These are phyloP conservation scores for Staurois parvus DNA, from an alignment of 2,797 vertebrate genomes.

Conservation along the genomic window DNA sequence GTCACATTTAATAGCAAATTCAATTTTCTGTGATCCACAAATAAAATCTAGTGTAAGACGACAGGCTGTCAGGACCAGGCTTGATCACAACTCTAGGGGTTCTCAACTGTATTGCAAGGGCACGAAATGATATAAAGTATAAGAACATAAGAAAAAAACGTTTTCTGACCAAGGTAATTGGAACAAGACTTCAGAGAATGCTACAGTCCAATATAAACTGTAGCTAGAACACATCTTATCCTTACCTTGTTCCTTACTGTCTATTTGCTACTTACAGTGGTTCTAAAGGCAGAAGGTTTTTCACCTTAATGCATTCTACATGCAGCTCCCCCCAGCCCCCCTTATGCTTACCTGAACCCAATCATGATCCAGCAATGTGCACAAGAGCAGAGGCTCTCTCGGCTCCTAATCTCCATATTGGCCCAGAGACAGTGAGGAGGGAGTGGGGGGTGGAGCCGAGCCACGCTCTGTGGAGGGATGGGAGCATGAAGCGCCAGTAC, in stretches of 20 bases:
- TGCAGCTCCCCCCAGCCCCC: too few relatives aligned
- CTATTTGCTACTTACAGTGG: background rate
- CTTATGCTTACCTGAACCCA: too few relatives aligned
- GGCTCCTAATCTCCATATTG: too few relatives aligned
- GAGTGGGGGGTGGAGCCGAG: too few relatives aligned
- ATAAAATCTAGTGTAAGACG: slow-evolving; percentile 42
- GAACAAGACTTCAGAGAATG: slow-evolving; percentile 24
- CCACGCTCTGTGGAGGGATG: too few relatives aligned
- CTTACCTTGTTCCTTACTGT: background rate
- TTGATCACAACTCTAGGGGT: slow-evolving; percentile 50
- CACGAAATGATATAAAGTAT: slow-evolving; percentile 38
- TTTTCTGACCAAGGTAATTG: slow-evolving; percentile 21
- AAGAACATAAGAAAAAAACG: slow-evolving; percentile 20
- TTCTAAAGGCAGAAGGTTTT: too few relatives aligned
- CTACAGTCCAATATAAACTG: slow-evolving; percentile 30
- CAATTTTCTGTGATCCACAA: slow-evolving; percentile 43
- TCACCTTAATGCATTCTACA: too few relatives aligned
- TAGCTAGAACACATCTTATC: background rate
- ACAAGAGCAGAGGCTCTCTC: too few relatives aligned
- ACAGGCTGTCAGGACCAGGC: slow-evolving; percentile 42
- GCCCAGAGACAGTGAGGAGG: too few relatives aligned
- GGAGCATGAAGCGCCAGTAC: too few relatives aligned
- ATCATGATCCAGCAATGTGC: too few relatives aligned
- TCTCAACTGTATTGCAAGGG: slow-evolving; percentile 43
- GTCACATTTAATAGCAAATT: slow-evolving; percentile 57